These are phyloP conservation scores for Sinocyclocheilus maitianheensis DNA, from an alignment of 2,113 vertebrate species.

Conservation along the genomic window DNA sequence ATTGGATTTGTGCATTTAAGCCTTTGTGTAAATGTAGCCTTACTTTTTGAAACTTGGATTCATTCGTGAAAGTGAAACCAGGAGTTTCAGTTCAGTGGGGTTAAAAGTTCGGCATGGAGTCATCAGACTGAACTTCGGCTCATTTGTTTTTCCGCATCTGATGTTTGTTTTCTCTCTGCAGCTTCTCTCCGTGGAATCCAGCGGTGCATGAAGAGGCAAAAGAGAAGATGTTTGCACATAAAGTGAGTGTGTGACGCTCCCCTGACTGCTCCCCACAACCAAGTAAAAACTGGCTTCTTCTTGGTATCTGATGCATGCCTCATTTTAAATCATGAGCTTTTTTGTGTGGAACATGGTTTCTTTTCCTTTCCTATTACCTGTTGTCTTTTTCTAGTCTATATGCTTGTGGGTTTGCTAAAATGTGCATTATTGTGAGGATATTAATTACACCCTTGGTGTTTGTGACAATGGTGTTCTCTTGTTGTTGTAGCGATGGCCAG, in stretches of 20 bases:
- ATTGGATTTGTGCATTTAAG: background rate
- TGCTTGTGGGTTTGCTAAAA: background rate
- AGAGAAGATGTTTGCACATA: slow-evolving; percentile 92
- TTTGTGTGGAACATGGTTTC: background rate
- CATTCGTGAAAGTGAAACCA: background rate
- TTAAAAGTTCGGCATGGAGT: background rate
- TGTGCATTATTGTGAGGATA: background rate
- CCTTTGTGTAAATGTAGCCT: background rate
- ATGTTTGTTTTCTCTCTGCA: slow-evolving; percentile 59
- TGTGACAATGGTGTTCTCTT: slow-evolving; percentile 39
- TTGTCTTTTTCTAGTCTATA: background rate
- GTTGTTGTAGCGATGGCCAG: slow-evolving; percentile 86
- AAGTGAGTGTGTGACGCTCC: slow-evolving; percentile 74
- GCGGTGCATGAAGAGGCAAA: slow-evolving; percentile 93
- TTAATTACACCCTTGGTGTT: slow-evolving; percentile 8
- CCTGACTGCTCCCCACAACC: background rate
- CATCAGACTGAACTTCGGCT: background rate
- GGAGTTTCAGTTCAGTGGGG: background rate
- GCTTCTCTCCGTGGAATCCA: slow-evolving; percentile 98
- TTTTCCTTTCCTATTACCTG: background rate
- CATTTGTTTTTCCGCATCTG: background rate
- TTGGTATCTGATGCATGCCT: slow-evolving; percentile 10
- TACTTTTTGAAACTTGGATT: background rate
- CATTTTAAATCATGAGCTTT: background rate
- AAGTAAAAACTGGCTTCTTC: slow-evolving; percentile 32